Conservation (phyloP, 2,888 invertebrate genomes). For the Plemyria rubiginata region DNA sequence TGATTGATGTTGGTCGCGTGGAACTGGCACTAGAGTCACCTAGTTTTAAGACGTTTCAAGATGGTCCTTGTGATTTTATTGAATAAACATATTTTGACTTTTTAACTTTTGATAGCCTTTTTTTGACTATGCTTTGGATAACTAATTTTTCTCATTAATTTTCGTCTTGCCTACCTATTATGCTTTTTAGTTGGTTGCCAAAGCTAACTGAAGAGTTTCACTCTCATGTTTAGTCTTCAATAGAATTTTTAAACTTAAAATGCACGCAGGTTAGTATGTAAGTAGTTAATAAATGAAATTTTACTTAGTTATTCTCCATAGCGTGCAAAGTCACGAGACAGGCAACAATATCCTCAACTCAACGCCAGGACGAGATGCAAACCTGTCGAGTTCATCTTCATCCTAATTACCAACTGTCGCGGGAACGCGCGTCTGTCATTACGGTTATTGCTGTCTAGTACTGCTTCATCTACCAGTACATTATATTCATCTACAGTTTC, state of each 20-base stretch:
- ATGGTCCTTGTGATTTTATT: too few relatives aligned
- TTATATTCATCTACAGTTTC: neutral
- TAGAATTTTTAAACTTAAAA: too few relatives aligned
- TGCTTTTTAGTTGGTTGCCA: too few relatives aligned
- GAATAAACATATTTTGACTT: too few relatives aligned
- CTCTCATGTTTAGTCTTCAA: too few relatives aligned
- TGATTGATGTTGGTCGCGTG: neutral
- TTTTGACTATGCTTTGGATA: slow-evolving; percentile 18
- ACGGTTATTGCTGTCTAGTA: slow-evolving; percentile 5
- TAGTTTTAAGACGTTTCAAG: too few relatives aligned
- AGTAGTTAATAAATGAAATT: too few relatives aligned
- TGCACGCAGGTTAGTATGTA: too few relatives aligned
- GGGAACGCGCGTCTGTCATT: slow-evolving; percentile 6
- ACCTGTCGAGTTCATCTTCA: slow-evolving; percentile 10
- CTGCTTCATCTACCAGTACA: neutral
- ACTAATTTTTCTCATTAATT: neutral
- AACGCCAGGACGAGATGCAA: neutral
- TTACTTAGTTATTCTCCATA: neutral
- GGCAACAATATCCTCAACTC: neutral
- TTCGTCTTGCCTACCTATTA: neutral
- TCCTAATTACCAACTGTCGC: slow-evolving; percentile 6
- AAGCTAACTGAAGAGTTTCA: too few relatives aligned
- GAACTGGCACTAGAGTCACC: too few relatives aligned
- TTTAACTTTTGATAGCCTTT: too few relatives aligned
- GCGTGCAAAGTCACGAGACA: neutral